Conservation (phyloP, 1,140 invertebrate genomes). For the Akabosia matsudoensis region DNA sequence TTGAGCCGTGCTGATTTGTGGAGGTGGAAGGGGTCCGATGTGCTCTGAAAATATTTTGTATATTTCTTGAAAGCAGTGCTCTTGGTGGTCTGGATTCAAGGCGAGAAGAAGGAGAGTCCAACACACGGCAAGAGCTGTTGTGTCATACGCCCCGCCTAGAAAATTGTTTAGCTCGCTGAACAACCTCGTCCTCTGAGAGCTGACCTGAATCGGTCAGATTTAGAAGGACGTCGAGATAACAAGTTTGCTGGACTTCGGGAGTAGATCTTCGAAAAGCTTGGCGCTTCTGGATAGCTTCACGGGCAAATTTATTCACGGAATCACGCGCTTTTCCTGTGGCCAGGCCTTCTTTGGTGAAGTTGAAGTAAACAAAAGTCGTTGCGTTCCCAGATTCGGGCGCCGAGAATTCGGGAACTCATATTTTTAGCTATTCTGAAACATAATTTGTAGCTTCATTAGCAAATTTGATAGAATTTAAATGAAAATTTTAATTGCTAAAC, state of each 20-base stretch:
- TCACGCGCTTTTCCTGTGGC: not conserved
- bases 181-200: not conserved
- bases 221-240: constrained; percentile 1
- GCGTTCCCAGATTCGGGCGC: not conserved
- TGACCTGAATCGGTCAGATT: not conserved
- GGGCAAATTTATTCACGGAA: not conserved
- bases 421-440: not conserved
- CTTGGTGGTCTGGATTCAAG: not conserved
- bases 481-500: constrained; percentile 5
- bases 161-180: constrained; percentile 19
- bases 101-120: constrained; percentile 10
- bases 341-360: not conserved
- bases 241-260: not conserved
- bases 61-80: not conserved
- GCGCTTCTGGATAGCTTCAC: not conserved
- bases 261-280: not conserved
- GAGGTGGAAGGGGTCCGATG: not conserved
- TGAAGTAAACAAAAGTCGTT: constrained; percentile 15
- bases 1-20: not conserved
- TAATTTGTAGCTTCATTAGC: too few species aligned
- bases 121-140: not conserved
- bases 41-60: not conserved
- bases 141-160: constrained; percentile 5
- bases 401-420: not conserved
- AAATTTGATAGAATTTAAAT: too few species aligned